A percentile compares a stretch with the other conserved stretches of the same genome.
Conservation (phyloP, 2,888 invertebrate genomes). For the Cacoxenus indagator region DNA sequence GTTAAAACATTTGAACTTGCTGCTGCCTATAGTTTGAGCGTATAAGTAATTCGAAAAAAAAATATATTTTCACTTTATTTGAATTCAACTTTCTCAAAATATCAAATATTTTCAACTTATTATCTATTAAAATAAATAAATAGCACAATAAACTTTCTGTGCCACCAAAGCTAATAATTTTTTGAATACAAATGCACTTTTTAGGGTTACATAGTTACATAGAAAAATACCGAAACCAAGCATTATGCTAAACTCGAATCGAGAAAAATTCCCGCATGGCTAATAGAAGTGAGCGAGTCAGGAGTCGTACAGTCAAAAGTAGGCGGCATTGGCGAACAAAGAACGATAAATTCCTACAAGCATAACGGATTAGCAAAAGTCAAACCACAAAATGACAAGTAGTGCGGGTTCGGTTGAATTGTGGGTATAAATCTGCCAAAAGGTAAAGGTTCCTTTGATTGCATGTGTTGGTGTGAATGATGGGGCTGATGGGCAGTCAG, state of each 20-base stretch:
- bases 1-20: too few relatives aligned
- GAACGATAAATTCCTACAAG: slow-evolving; percentile 49
- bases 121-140: slow-evolving; percentile 16
- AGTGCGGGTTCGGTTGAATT: slow-evolving; percentile 1
- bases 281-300: not conserved
- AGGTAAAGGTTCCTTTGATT: not conserved
- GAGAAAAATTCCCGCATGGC: slow-evolving; percentile 16
- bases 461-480: not conserved
- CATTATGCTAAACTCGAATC: not conserved
- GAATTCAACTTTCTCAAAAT: not conserved
- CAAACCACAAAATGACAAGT: slow-evolving; percentile 40
- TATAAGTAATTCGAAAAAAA: too few relatives aligned
- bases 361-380: slow-evolving; percentile 49
- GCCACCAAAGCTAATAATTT: slow-evolving; percentile 17
- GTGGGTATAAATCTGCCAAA: not conserved
- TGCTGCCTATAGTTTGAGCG: not conserved
- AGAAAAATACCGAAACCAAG: not conserved
- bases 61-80: not conserved
- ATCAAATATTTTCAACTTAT: slow-evolving; percentile 15
- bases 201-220: slow-evolving; percentile 9
- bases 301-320: not conserved
- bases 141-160: slow-evolving; percentile 16
- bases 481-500: not conserved
- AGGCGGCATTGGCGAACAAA: slow-evolving; percentile 33
- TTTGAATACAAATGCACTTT: slow-evolving; percentile 22